A percentile compares a stretch with the other conserved stretches of the same genome.
Evolutionary conservation across 2,797 vertebrate species (phyloP).

Genomic region (Hephaestus fuliginosus): DNA sequence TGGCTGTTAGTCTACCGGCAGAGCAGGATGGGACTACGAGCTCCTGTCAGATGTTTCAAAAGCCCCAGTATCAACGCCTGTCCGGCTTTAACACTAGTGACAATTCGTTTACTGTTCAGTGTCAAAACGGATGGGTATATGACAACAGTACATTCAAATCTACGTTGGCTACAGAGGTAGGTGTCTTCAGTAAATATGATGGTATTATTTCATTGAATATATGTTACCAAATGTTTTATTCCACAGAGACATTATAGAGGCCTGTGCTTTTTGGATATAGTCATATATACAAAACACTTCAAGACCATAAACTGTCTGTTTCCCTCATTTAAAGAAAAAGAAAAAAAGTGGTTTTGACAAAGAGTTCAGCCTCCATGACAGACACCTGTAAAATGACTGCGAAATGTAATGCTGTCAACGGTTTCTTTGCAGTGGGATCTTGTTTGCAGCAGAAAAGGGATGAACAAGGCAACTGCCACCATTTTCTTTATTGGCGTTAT

Average conservation of each 20-base stretch:
- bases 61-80: slow-evolving; percentile 77
- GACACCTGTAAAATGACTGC: neutral
- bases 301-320: no score
- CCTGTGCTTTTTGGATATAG: neutral
- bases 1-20: slow-evolving; percentile 83
- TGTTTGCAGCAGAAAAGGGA: slow-evolving; percentile 81
- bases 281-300: neutral
- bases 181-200: neutral
- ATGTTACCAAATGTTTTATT: neutral
- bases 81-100: slow-evolving; percentile 59
- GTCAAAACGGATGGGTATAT: slow-evolving; percentile 91
- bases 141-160: slow-evolving; percentile 90
- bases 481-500: slow-evolving; percentile 86
- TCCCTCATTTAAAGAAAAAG: neutral
- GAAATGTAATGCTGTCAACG: neutral
- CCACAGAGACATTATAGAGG: neutral
- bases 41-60: slow-evolving; percentile 88
- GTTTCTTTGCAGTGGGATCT: slow-evolving; percentile 83
- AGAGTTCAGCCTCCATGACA: neutral
- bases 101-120: slow-evolving; percentile 65
- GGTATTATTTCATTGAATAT: neutral
- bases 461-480: slow-evolving; percentile 83
- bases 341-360: neutral
- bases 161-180: slow-evolving; percentile 92
- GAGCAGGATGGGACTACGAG: slow-evolving; percentile 84